Evolutionary conservation across 1,140 invertebrate genomes (phyloP), one percentile per base, ranked within the genome.

Genomic region (Cotesia glomerata): DNA sequence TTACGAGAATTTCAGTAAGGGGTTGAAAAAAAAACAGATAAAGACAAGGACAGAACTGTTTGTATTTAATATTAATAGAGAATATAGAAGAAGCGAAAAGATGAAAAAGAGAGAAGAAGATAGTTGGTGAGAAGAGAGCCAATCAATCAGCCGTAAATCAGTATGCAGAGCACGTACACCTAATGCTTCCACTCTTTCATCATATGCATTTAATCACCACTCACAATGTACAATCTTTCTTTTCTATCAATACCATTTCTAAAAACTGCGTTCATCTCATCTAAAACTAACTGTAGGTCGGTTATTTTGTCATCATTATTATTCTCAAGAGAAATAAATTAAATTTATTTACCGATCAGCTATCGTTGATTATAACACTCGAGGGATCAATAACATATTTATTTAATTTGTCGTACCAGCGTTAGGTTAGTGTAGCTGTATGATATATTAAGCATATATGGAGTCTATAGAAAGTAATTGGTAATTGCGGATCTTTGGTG

Each of bases 81-180:
- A 54, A 54, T 49, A n/a, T 49, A 1, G 8, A 49, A 49, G 8
- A 49, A 8, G 13, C 45, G 4, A 49, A 9, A 8, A 49, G 13
- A 8, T 9, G 58, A 5, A 7, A 26, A 26, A 26, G 26, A 32
- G n/a, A 39, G 14, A 35, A 34, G 74, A 70, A 74, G 72, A 79
- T 78, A 76, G 77, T 76, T 76, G 76, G 74, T 81, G 80, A 74
- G 82, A 85, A 85, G 84, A 85, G 85, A 79, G 83, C 82, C 85
- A 85, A 87, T 87, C 86, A 87, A 86, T 87, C 84, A 86, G 85
- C 84, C 84, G 78, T 80, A 86, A 87, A 86, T 87, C 86, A 86
- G 86, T 86, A 87, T 87, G 85, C 85, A 86, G 81, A 80, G 81
- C 86, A 87, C 86, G 86, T 87, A 80, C 82, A 78, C 79, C 81